A percentile compares a stretch with the other conserved stretches of the same genome.
phyloP scores from a whole-genome alignment of 2,888 invertebrate species.

The Tetranychus piercei region DNA sequence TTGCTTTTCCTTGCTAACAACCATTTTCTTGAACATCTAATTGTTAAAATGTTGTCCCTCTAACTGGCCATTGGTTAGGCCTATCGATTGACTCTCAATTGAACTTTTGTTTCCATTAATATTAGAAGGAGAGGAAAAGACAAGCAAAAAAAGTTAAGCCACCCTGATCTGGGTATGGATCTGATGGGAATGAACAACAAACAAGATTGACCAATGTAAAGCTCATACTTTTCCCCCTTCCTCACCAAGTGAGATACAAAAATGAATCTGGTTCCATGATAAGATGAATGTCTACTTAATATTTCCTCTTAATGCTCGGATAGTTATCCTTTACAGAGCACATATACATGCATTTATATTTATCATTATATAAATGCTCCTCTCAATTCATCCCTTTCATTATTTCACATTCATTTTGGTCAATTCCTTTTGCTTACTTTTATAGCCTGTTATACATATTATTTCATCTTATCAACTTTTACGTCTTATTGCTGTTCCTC shows the following conservation, averaged over 20 bases:
- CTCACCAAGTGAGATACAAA: background rate
- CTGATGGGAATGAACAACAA: background rate
- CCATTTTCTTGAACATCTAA: background rate
- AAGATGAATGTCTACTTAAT: conserved; percentile 1
- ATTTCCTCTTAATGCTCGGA: background rate
- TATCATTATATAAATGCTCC: background rate
- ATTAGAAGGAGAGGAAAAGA: background rate
- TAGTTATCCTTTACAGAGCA: background rate
- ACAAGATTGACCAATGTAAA: background rate
- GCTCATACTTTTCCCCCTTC: background rate
- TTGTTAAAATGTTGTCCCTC: background rate
- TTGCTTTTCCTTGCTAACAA: background rate
- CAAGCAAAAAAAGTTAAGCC: background rate
- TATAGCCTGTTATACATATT: conserved; percentile 2
- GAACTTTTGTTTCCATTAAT: background rate
- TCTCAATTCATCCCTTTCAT: background rate
- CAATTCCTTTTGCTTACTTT: background rate
- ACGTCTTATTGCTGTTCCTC: background rate
- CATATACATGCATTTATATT: background rate
- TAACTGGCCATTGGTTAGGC: background rate
- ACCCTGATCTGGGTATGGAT: background rate
- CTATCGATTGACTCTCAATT: background rate
- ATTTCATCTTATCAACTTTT: background rate
- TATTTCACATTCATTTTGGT: background rate
- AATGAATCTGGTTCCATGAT: background rate